Percentiles rank a stretch among this genome's conserved stretches.
Evolutionary conservation across 2,113 vertebrate genomes (phyloP).

Genomic region (Vulpes vulpes): DNA sequence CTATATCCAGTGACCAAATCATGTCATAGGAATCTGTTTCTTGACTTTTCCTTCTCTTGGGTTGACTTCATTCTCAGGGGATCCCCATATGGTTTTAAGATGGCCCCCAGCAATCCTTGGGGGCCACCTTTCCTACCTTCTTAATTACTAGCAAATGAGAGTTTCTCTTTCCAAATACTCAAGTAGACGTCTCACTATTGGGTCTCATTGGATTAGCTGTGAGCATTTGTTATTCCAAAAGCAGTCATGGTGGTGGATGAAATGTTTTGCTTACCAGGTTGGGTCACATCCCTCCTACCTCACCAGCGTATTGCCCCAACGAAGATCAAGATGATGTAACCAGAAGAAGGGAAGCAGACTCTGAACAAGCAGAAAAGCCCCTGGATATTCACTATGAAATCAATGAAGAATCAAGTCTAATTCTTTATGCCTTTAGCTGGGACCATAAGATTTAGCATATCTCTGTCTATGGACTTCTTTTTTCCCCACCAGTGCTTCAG

Average conservation of each 20-base stretch:
- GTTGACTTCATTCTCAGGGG: background rate
- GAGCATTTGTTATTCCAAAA: background rate
- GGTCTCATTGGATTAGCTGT: background rate
- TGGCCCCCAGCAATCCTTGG: background rate
- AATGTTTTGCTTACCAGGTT: background rate
- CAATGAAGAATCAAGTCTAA: background rate
- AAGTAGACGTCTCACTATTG: background rate
- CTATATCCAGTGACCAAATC: background rate
- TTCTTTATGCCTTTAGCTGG: background rate
- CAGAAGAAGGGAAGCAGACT: background rate
- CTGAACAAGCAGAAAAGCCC: background rate
- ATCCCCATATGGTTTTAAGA: background rate
- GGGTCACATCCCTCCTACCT: background rate
- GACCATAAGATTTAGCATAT: background rate
- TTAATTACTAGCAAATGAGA: constrained; percentile 6
- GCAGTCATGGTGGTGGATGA: background rate
- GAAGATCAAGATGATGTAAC: background rate
- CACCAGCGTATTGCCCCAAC: too few relatives aligned
- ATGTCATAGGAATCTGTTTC: background rate
- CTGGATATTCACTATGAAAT: background rate
- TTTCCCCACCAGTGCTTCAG: background rate
- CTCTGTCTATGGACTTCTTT: background rate
- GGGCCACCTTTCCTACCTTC: background rate
- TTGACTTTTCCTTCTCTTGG: background rate
- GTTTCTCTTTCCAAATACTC: background rate